Evolutionary conservation across 2,113 vertebrate species (phyloP), one percentile per base, ranked within the genome.

Genomic region (Oryzias melastigma): DNA sequence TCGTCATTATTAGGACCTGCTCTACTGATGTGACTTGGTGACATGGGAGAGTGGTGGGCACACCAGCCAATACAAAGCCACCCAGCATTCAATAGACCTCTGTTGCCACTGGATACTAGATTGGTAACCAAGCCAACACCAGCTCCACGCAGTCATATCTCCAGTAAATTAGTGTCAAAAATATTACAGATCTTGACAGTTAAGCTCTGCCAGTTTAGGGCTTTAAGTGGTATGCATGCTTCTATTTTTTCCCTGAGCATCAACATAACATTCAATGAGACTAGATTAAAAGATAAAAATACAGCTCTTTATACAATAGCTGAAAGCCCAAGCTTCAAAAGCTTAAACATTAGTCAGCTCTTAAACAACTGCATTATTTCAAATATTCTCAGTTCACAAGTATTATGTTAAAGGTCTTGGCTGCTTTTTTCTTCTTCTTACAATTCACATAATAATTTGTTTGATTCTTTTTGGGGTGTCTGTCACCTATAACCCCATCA

Each of bases 101-200:
- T 88, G 89, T 90, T 90, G 88, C 87, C 87, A 89, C 84, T 90
- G 89, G 89, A 90, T 90, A 90, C 89, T 81, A 66, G 85, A 85
- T 81, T 87, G 84, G 88, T 90, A 88, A 89, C 87, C 89, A 88
- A 88, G 85, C 88, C 88, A 90, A 90, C 88, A 90, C 80, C 84
- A 85, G 85, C 87, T 82, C 87, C 78, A 83, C 77, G 81, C 85
- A 82, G 86, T 86, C 85, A 87, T 83, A 86, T 88, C 82, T 77
- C 71, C 60, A 48, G 70, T 77, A 82, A 71, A 83, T 85, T 80
- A 76, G 73, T 73, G 64, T 83, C 41, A 64, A 86, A 81, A 84
- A 87, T 68, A 81, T 78, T 57, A 67, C 54, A 75, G 53, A 77
- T 83, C 76, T 78, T 85, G 53, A 75, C 48, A 73, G 64, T 65